phyloP scores from a whole-genome alignment of 2,113 vertebrate species.

The Rhynchomys soricoides region DNA sequence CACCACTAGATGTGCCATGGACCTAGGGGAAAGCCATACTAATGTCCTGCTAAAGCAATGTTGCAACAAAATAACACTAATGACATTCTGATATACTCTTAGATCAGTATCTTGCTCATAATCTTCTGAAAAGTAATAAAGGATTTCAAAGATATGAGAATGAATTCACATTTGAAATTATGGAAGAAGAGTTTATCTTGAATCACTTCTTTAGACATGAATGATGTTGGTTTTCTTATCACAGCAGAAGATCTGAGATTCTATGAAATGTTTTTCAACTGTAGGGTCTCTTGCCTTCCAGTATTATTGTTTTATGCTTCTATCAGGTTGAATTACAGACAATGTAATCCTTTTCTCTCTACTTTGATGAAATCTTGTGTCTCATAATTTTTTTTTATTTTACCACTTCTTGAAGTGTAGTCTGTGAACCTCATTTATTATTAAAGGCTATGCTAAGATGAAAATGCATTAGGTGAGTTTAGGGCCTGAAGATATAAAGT shows the following conservation, averaged over 20 bases:
- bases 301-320: rapidly evolving
- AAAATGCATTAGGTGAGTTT: background rate
- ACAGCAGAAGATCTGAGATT: background rate
- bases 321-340: background rate
- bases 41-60: background rate
- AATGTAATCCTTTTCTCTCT: background rate
- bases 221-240: background rate
- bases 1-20: background rate
- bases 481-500: background rate
- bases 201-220: background rate
- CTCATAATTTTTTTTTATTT: background rate
- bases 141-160: background rate
- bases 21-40: background rate
- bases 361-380: background rate
- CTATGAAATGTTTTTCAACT: background rate
- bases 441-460: background rate
- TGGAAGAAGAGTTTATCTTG: background rate
- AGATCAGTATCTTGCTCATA: background rate
- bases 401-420: background rate
- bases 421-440: background rate
- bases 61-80: background rate
- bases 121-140: background rate
- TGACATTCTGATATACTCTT: background rate
- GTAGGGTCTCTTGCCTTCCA: background rate
- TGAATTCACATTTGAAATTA: background rate